A percentile compares a stretch with the other conserved stretches of the same genome.
These are phyloP conservation scores for Sciurus vulgaris DNA, from an alignment of 2,797 vertebrate species.

Conservation along the genomic window DNA sequence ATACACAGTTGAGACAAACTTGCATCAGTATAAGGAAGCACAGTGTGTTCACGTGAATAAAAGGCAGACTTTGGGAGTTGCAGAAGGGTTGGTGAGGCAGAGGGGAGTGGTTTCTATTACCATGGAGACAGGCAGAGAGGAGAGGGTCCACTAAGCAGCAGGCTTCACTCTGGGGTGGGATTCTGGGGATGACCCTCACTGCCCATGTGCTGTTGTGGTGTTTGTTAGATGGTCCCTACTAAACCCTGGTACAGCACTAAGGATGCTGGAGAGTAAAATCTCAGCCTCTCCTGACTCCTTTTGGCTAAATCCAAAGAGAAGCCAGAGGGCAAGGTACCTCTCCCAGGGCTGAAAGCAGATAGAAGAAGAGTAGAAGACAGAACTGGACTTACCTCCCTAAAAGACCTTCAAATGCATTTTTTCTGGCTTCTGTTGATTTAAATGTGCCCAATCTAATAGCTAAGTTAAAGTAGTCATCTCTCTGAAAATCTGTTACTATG, in stretches of 20 bases:
- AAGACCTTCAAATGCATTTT: not conserved
- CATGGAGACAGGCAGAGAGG: no score
- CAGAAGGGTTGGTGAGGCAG: not conserved
- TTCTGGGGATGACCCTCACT: not conserved
- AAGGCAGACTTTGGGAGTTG: not conserved
- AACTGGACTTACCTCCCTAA: not conserved
- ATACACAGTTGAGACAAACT: not conserved
- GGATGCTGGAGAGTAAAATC: not conserved
- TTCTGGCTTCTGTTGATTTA: not conserved
- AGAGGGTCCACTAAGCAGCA: accelerated
- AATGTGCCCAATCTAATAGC: not conserved
- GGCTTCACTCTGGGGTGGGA: not conserved
- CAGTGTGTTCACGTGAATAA: not conserved
- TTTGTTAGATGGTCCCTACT: not conserved
- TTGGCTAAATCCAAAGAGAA: not conserved
- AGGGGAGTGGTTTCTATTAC: not conserved
- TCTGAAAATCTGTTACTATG: not conserved
- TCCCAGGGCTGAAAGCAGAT: not conserved
- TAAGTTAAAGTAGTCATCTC: not conserved
- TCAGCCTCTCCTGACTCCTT: not conserved
- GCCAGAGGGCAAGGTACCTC: not conserved
- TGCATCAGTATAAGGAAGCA: not conserved
- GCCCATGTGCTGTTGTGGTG: not conserved
- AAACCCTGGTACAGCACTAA: not conserved
- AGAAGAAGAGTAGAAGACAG: not conserved